Percentiles rank a stretch among this genome's conserved stretches.
Conservation (phyloP, 2,888 invertebrate genomes). For the Folsomia candida region DNA sequence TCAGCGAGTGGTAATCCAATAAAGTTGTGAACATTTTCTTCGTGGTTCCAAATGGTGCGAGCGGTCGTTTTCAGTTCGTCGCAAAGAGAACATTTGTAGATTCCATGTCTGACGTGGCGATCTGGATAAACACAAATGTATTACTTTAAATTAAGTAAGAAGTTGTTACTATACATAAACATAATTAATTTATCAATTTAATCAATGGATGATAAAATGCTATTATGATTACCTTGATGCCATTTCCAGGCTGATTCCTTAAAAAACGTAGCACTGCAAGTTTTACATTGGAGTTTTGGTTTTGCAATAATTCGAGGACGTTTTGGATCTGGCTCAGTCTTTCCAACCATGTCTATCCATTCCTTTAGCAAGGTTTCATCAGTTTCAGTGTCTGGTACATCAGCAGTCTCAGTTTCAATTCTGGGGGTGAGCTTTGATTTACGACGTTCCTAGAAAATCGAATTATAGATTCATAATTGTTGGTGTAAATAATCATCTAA, state of each 20-base stretch:
- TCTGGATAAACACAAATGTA: too few relatives aligned
- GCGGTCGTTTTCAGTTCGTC: constrained; percentile 35
- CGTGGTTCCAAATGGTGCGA: constrained; percentile 42
- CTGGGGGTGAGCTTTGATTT: constrained; percentile 24
- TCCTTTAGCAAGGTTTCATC: constrained; percentile 36
- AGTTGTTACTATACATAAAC: too few relatives aligned
- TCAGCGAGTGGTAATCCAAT: not conserved
- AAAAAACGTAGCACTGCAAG: constrained; percentile 40
- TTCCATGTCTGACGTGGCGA: constrained; percentile 43
- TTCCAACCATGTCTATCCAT: constrained; percentile 45
- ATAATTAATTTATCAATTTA: too few relatives aligned
- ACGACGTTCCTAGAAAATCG: constrained; percentile 14
- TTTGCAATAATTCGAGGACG: constrained; percentile 5
- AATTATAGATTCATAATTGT: too few relatives aligned
- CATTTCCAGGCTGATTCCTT: constrained; percentile 42
- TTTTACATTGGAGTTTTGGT: constrained; percentile 26
- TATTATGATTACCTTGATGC: constrained; percentile 33
- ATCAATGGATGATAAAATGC: too few relatives aligned
- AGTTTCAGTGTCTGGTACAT: constrained; percentile 27
- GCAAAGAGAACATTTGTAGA: constrained; percentile 49
- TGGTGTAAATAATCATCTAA: too few relatives aligned
- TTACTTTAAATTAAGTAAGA: too few relatives aligned
- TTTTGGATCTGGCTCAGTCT: constrained; percentile 9
- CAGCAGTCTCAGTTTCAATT: constrained; percentile 32
- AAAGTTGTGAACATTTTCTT: constrained; percentile 40